Conservation (phyloP, 2,888 invertebrate genomes). For the Scaptomyza caliginosa region DNA sequence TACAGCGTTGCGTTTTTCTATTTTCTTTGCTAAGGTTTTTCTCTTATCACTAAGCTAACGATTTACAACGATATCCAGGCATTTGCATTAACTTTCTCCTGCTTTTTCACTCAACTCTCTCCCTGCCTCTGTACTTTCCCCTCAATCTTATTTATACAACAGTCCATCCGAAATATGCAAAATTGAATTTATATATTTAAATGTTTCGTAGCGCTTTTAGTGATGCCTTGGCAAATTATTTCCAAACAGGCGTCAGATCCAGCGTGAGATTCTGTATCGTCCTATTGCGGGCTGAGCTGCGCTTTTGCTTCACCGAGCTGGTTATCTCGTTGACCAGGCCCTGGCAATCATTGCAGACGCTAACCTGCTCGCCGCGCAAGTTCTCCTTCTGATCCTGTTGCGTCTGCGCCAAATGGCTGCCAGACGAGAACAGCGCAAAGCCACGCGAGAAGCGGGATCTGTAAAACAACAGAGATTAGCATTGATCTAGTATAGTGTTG, state of each 20-base stretch:
- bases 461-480: conserved; percentile 32
- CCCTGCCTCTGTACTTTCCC: conserved; percentile 20
- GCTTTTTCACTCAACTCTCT: too few relatives aligned
- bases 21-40: conserved; percentile 8
- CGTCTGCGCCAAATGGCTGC: conserved; percentile 83
- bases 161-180: conserved; percentile 64
- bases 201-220: conserved; percentile 26
- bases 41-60: conserved; percentile 62
- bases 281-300: conserved; percentile 92
- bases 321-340: conserved; percentile 97
- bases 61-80: conserved; percentile 36
- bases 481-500: background rate
- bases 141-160: conserved; percentile 61
- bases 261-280: conserved; percentile 92
- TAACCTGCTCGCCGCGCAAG: conserved; percentile 91
- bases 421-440: conserved; percentile 85
- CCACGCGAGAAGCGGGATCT: conserved; percentile 88
- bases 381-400: conserved; percentile 86
- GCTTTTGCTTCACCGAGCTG: conserved; percentile 90
- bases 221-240: conserved; percentile 70
- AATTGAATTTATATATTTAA: conserved; percentile 21
- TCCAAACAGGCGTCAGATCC: conserved; percentile 92
- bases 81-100: conserved; percentile 5
- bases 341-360: conserved; percentile 97
- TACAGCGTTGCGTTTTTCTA: conserved; percentile 26